Percentiles rank a stretch among this genome's conserved stretches.
phyloP scores from a whole-genome alignment of 2,888 invertebrate genomes.

The Smittia sp. region DNA sequence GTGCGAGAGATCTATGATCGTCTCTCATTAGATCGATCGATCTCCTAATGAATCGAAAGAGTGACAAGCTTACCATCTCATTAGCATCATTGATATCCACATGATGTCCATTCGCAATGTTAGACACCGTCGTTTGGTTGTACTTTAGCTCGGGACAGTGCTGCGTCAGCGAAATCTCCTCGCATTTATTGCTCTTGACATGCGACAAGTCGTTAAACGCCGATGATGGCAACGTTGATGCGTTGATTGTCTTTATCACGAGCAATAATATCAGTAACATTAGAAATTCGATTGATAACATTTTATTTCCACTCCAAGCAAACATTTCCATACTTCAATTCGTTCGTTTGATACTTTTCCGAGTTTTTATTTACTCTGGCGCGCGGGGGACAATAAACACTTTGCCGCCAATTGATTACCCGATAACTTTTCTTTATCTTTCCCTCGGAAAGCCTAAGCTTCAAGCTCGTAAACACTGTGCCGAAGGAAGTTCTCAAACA shows the following conservation, averaged over 20 bases:
- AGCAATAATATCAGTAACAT: constrained; percentile 36
- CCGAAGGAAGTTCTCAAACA: too few relatives aligned
- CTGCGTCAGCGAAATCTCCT: not conserved
- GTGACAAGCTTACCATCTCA: constrained; percentile 26
- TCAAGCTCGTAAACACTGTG: too few relatives aligned
- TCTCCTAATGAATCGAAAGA: not conserved
- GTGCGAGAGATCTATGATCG: not conserved
- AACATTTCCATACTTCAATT: not conserved
- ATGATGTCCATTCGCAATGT: not conserved
- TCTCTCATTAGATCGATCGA: not conserved
- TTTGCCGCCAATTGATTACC: constrained; percentile 38
- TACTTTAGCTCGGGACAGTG: constrained; percentile 31
- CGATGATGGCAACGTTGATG: constrained; percentile 35
- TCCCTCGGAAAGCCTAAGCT: too few relatives aligned
- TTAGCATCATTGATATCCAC: constrained; percentile 37
- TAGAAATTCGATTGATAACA: constrained; percentile 38
- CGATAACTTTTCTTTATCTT: constrained; percentile 14
- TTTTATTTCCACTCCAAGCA: constrained; percentile 29
- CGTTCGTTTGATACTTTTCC: not conserved
- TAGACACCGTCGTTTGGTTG: constrained; percentile 21
- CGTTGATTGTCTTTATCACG: constrained; percentile 36
- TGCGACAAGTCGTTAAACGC: not conserved
- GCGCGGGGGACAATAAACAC: constrained; percentile 20
- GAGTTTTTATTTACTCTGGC: not conserved
- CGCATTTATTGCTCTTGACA: constrained; percentile 17